Base-by-base conservation (phyloP, 2,797 vertebrate species). In the Loriculus beryllinus region DNA sequence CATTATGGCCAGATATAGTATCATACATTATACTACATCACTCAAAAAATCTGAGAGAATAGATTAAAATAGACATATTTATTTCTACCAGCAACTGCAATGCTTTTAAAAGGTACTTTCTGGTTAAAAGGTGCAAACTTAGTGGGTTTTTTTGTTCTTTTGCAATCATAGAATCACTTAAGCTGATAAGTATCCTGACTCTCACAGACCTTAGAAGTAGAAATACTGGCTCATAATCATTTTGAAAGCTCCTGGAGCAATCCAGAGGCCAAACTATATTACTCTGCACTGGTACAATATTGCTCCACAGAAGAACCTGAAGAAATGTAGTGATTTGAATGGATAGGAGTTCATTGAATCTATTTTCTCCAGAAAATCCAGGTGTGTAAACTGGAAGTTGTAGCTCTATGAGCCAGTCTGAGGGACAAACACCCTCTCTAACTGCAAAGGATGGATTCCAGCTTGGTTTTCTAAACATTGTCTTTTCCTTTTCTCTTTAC, bases 301-400 rank as follows among this genome's bases (percentile, higher is more conserved):
- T 91, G 75, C 63, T 91, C 85, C 69, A 62, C 19, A 7, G 74
- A 29, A 94, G n/a, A 80, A 88, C 60, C 45, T 77, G 86, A 71
- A 94, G 79, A 87, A 90, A 85, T 7, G 45, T 37, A 88, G 70
- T 79, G 59, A 94, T 95, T 65, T 81, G 80, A 88, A 96, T 82
- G 71, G 71, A 95, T 69, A 69, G 45, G 68, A 77, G 72, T 52
- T 86, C 76, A 35, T 3, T 20, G 63, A 85, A 70, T 39, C 60
- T 79, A 35, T 85, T 87, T 90, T 51, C 87, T 63, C 43, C 37
- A 78, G 57, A 81, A 93, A 83, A 75, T 42, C 52, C 63, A 62
- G 33, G 74, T 86, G 19, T 70, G 47, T 68, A 86, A 92, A 86
- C 40, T 20, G 1, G 82, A 80, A 90, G 14, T 45, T 75, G 62